Percentiles rank a stretch among this genome's conserved stretches.
These are phyloP conservation scores for Scaptomyza parva DNA, from an alignment of 2,888 invertebrate genomes.

Conservation along the genomic window DNA sequence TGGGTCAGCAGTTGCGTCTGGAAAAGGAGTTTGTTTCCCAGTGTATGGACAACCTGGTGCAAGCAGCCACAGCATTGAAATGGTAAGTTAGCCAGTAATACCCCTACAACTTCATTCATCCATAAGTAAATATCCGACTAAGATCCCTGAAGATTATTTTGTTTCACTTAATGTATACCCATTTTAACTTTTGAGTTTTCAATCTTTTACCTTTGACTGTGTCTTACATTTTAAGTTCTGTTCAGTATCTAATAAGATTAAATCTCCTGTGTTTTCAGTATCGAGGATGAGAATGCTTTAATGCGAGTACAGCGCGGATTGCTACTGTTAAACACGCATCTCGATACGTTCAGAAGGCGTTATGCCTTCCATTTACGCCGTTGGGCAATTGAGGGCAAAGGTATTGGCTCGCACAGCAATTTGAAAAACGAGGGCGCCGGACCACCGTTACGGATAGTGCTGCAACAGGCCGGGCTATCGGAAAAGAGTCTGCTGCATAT, in stretches of 20 bases:
- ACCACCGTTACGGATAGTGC: constrained; percentile 90
- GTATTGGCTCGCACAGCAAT: constrained; percentile 90
- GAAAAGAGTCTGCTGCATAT: constrained; percentile 93
- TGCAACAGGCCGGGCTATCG: constrained; percentile 95
- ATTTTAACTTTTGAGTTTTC: too few relatives aligned
- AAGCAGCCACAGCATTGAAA: constrained; percentile 90
- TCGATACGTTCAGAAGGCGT: constrained; percentile 95
- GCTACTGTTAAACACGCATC: constrained; percentile 94
- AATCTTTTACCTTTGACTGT: too few relatives aligned
- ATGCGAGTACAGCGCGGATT: constrained; percentile 96
- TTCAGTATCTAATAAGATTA: not conserved
- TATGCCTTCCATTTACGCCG: constrained; percentile 95
- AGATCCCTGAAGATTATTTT: too few relatives aligned
- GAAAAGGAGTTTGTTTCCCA: constrained; percentile 97
- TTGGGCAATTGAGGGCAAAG: constrained; percentile 94
- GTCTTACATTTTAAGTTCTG: too few relatives aligned
- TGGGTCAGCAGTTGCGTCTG: constrained; percentile 95
- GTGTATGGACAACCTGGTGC: constrained; percentile 96
- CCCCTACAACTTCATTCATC: too few relatives aligned
- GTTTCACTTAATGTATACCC: too few relatives aligned
- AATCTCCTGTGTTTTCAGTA: constrained; percentile 53
- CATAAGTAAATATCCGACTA: too few relatives aligned
- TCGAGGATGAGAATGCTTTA: constrained; percentile 89
- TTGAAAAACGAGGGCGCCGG: constrained; percentile 86
- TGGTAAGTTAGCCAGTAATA: constrained; percentile 61